Percentiles rank a stretch among this genome's conserved stretches.
Conservation (phyloP, 2,113 vertebrate genomes). For the Crocuta crocuta region DNA sequence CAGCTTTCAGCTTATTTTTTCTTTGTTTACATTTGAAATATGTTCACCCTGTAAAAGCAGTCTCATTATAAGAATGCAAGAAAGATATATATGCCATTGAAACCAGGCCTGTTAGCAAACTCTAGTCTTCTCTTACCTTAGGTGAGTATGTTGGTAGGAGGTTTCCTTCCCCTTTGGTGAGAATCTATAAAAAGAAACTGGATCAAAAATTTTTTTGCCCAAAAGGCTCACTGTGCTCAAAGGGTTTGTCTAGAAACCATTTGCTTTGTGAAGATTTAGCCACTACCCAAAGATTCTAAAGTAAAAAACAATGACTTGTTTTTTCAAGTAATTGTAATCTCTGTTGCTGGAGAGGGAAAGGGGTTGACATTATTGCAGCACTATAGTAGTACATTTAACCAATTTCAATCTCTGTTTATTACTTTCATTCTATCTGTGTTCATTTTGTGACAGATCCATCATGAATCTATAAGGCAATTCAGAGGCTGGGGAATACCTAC, state of each 20-base stretch:
- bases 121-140: conserved; percentile 28
- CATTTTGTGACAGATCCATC: conserved; percentile 7
- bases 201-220: background rate
- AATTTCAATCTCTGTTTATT: background rate
- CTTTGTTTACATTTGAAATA: conserved; percentile 80
- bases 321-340: conserved; percentile 35
- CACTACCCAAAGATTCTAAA: conserved; percentile 46
- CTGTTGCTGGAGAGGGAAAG: background rate
- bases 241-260: conserved; percentile 24
- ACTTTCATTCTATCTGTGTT: conserved; percentile 45
- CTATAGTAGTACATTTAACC: background rate
- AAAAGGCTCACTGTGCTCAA: conserved; percentile 18
- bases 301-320: background rate
- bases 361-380: background rate
- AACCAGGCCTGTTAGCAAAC: conserved; percentile 78
- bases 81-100: conserved; percentile 51
- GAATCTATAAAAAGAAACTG: conserved; percentile 65
- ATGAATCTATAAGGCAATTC: background rate
- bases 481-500: background rate
- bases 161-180: conserved; percentile 57
- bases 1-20: conserved; percentile 83
- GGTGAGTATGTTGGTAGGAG: conserved; percentile 62
- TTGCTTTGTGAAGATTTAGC: conserved; percentile 59
- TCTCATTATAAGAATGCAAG: conserved; percentile 75
- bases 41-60: conserved; percentile 82